Evolutionary conservation across 1,140 invertebrate species (phyloP), one percentile per base, ranked within the genome.

Genomic region (Leptinotarsa defecta): DNA sequence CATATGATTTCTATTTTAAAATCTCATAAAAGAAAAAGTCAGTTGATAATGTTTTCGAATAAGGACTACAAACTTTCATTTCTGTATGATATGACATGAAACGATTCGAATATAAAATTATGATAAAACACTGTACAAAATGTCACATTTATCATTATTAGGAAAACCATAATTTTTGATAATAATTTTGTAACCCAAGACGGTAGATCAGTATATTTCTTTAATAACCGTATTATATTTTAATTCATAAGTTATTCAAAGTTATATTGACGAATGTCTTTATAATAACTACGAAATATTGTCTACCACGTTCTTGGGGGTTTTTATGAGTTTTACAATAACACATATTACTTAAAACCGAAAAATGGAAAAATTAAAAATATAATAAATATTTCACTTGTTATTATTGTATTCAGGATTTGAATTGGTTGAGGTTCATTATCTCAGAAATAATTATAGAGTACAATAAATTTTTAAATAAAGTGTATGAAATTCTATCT

Each of bases 131-230:
- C 20, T 20, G 63, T 43, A 68, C 65, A 24, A 17, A 68, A 68
- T 24, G 19, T 34, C 24, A 11, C 34, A 15, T 64, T 13, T 22
- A 22, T 62, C 17, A 22, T 62, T 62, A 13, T 62, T 62, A 19
- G 20, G 24, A 22, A 64, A 22, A 64, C 1, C 24, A 64, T 17
- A 13, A 64, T 13, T 17, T 64, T 3, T 22, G 15, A 68, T 27
- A 68, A 3, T 57, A 57, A 57, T 57, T 57, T 19, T 57, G n/a
- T 13, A 57, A 57, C 52, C 52, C 52, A 57, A 57, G 52, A 57
- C 4, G 52, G 52, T 57, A 57, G 52, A 57, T 57, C 52, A 57
- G 6, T 4, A 57, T 57, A 11, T 43, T 43, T 43, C 34, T 43
- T 43, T 43, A 43, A 43, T 43, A 43, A 43, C 8, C 34, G 3